Base-by-base conservation (phyloP, 2,113 vertebrate genomes). In the Ginglymostoma cirratum region DNA sequence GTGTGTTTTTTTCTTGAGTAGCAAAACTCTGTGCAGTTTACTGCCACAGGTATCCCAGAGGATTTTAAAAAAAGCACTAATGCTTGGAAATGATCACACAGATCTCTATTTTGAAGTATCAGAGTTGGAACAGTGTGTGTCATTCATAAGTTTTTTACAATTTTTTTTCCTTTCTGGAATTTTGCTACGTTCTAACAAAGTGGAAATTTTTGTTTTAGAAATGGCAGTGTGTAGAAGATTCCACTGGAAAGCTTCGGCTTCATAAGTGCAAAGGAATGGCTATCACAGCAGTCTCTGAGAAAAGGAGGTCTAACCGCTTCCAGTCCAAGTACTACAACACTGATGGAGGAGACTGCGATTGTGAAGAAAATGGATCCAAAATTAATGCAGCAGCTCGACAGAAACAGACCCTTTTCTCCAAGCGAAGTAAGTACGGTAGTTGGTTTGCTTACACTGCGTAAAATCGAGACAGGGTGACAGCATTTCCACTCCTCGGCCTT, bases 181-280 rank as follows among this genome's bases (percentile, higher is more conserved):
- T 86, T 85, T 72, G 12, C n/a, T 38, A n/a, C 95, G 42, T 27
- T 48, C 30, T 95, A 48, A 95, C 42, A 23, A 70, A 15, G 94
- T 72, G 69, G 67, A 52, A n/a, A 30, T 85, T 67, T 23, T 93
- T 48, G 48, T 48, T 72, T 24, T 52, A 99, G 99, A 99, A 99
- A 96, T 99, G 99, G 99, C 99, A 99, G 97, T 99, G 99, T 95
- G 98, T 99, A 96, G 99, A 99, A 97, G 99, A 99, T 94, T 96
- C 98, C 34, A 97, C 97, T 0, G 99, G 99, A 93, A 98, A 98
- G 65, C 98, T 99, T 96, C 98, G 99, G 96, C 97, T 99, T n/a
- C 98, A 98, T 97, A 99, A 99, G 97, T 99, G 99, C 97, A 99
- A 99, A 96, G 98, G 98, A 93, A 97, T 98, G 93, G 97, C 97